Conservation (phyloP, 2,888 invertebrate genomes). For the Noctua comes region DNA sequence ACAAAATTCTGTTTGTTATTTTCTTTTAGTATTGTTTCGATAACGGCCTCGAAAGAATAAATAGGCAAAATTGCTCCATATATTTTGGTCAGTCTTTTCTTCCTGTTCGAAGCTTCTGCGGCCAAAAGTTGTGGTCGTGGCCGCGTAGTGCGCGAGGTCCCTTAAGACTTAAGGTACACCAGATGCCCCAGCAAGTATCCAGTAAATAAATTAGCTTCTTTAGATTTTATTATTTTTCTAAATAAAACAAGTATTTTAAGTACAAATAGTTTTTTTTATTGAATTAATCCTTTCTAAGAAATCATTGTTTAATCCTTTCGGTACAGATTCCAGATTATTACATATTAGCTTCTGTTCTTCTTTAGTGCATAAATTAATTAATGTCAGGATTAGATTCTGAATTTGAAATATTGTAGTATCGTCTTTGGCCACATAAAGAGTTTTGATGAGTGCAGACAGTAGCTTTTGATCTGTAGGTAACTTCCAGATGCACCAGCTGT, state of each 20-base stretch:
- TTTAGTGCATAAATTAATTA: slow-evolving; percentile 74
- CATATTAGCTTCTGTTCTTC: slow-evolving; percentile 75
- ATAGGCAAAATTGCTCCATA: too few species aligned
- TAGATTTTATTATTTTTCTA: background rate
- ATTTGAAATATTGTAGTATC: slow-evolving; percentile 71
- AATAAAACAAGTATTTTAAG: slow-evolving; percentile 31
- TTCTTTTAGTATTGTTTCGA: too few species aligned
- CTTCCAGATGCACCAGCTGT: slow-evolving; percentile 85
- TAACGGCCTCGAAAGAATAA: too few species aligned
- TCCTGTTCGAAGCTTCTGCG: too few species aligned
- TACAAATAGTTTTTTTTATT: slow-evolving; percentile 72
- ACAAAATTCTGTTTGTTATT: too few species aligned
- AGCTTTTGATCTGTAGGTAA: slow-evolving; percentile 76
- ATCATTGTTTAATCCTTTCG: slow-evolving; percentile 64
- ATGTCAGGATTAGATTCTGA: slow-evolving; percentile 76
- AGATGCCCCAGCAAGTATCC: background rate
- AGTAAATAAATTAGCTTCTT: background rate
- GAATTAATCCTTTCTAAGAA: slow-evolving; percentile 73
- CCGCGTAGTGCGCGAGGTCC: background rate
- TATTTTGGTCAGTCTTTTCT: too few species aligned
- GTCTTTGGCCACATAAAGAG: slow-evolving; percentile 77
- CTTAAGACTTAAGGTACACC: background rate
- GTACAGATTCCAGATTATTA: slow-evolving; percentile 68
- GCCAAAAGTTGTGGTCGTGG: background rate
- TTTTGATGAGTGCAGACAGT: slow-evolving; percentile 79